phyloP scores from a whole-genome alignment of 2,797 vertebrate genomes.

The Macropodus opercularis region DNA sequence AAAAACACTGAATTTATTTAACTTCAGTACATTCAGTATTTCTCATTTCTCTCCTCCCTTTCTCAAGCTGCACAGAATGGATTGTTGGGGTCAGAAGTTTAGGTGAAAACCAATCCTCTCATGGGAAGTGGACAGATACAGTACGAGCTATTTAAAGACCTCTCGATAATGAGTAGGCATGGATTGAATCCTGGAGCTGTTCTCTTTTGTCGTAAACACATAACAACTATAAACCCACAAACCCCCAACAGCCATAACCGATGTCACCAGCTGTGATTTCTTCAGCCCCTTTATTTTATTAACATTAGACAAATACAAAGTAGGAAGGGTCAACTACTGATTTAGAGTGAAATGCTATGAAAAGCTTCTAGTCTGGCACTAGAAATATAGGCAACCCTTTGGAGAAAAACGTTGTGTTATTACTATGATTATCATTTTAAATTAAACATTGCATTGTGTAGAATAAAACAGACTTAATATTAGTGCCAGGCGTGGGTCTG shows the following conservation, averaged over 20 bases:
- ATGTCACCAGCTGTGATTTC: slow-evolving; percentile 14
- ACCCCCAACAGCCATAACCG: slow-evolving; percentile 12
- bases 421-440: no score
- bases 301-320: neutral
- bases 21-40: no score
- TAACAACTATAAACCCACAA: slow-evolving; percentile 8
- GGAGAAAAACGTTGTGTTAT: neutral
- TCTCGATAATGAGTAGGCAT: slow-evolving; percentile 64
- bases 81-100: slow-evolving; percentile 64
- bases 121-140: slow-evolving; percentile 40
- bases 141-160: slow-evolving; percentile 74
- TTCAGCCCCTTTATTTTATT: neutral
- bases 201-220: slow-evolving; percentile 43
- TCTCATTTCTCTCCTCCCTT: slow-evolving; percentile 3
- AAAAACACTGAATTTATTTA: no score
- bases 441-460: neutral
- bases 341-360: no score
- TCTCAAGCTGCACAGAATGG: neutral
- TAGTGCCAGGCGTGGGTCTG: neutral
- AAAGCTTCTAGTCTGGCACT: no score
- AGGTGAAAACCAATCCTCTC: slow-evolving; percentile 61
- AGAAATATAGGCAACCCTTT: no score
- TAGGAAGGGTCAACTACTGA: no score
- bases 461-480: neutral
- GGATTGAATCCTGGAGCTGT: slow-evolving; percentile 56